These are phyloP conservation scores for Actinemys pallida DNA, from an alignment of 2,113 vertebrate species.

Conservation along the genomic window DNA sequence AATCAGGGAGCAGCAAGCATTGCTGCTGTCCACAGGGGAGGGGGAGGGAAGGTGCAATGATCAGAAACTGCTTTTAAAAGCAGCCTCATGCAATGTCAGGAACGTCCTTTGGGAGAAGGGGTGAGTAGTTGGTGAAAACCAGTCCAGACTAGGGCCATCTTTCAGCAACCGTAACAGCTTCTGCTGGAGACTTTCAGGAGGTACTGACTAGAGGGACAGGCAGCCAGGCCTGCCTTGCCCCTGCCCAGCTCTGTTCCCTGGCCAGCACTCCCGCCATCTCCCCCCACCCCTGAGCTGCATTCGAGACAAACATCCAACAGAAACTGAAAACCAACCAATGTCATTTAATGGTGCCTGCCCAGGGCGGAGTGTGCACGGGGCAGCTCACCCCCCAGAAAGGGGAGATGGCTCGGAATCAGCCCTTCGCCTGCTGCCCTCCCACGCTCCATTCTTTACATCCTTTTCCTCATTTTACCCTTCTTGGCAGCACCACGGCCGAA, in stretches of 20 bases:
- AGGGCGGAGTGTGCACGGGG: accelerated
- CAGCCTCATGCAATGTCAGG: background rate
- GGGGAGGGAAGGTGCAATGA: background rate
- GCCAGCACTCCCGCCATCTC: too few species aligned
- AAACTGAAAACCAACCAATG: background rate
- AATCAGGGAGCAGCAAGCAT: accelerated
- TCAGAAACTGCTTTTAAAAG: background rate
- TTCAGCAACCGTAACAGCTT: too few species aligned
- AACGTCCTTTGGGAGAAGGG: too few species aligned
- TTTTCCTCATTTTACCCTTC: slow-evolving; percentile 94
- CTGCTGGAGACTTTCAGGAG: background rate
- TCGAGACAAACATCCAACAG: background rate
- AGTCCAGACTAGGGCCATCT: too few species aligned
- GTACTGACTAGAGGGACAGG: background rate
- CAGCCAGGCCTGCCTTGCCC: background rate
- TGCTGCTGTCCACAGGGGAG: accelerated
- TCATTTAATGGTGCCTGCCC: slow-evolving; percentile 14
- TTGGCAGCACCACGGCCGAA: slow-evolving; percentile 84
- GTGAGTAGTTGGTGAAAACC: too few species aligned
- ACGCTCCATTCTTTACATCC: slow-evolving; percentile 70
- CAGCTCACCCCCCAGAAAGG: accelerated
- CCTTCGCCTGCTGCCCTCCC: background rate
- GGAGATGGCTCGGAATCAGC: background rate
- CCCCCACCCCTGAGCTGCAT: background rate
- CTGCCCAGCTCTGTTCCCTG: background rate